Base-by-base conservation (phyloP, 2,113 vertebrate genomes). In the Agelaius tricolor region DNA sequence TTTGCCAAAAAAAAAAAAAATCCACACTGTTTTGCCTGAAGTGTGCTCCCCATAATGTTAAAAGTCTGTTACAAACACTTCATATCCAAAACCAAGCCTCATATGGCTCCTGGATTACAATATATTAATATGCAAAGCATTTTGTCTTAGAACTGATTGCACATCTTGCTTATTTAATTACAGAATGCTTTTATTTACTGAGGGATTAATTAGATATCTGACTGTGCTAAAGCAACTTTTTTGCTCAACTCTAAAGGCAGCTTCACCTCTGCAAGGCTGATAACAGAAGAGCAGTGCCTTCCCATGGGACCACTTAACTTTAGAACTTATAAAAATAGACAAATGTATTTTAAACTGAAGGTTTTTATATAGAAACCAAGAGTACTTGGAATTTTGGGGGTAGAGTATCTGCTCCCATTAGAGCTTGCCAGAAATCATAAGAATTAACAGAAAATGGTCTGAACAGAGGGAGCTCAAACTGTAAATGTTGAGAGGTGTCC, bases 171-270 rank as follows among this genome's bases (percentile, higher is more conserved):
- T 94, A 87, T 90, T 90, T 94, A 91, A 95, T 94, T 92, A 77
- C 61, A 63, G 65, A 90, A 89, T 87, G 68, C 76, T 33, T 93
- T 87, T 87, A 92, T 95, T 95, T 96, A 95, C 86, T 67, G 79
- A 88, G 88, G 72, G 80, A 90, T 94, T 97, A 90, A 92, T 94
- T 84, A 95, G 76, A 17, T 66, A 73, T 18, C 71, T 90, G 94
- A 76, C 85, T 93, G 79, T 1, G 27, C 83, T 86, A 89, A 83
- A 67, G 57, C 52, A 81, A 84, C 76, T 84, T 92, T 84, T 55
- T 71, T 79, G 3, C 24, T 73, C 65, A 51, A 20, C 23, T 62
- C 67, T 85, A n/a, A 89, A 79, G 71, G 61, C 66, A 57, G 15
- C 49, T 84, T 79, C 76, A 69, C 68, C 59, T 75, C 76, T 26